Evolutionary conservation across 2,113 vertebrate genomes (phyloP), one percentile per base, ranked within the genome.

Genomic region (Chloropsis hardwickii): DNA sequence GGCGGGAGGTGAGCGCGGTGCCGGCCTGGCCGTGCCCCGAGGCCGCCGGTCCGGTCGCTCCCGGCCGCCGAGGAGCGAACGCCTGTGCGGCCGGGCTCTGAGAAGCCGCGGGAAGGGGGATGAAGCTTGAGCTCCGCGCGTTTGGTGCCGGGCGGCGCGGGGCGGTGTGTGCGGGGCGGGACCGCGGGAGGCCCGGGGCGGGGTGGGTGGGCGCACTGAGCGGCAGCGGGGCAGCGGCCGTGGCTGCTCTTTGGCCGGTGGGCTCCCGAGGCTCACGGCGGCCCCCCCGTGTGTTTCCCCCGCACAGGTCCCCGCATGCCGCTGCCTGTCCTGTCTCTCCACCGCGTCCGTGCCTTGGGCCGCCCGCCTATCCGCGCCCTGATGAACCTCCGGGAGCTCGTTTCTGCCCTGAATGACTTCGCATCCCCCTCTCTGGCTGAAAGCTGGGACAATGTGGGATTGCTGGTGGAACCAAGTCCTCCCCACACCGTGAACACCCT

Each of bases 371-470:
- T 56, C 0, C 67, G 64, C 67, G 42, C 89, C 47, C 40, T 90
- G 92, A 99, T 99, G 99, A 94, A 99, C 48, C 96, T 99, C 33
- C 81, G 98, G 64, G 92, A 97, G 12, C 96, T 99, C 25, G 94
- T 99, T 45, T 94, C 98, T 48, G 98, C 98, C 64, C 94, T 99
- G 66, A 98, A 99, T 67, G 95, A 98, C 88, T 98, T 99, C 3
- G 99, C 99, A 27, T 98, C 99, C 4, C 98, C 98, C 31, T 98
- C 98, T 0, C 97, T 99, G 90, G 99, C 99, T 5, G 99, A 99
- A 92, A 98, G 98, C 20, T 99, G 99, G 99, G 99, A 99, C 97
- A 99, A 99, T 2, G 99, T 99, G 10, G 99, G 99, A 12, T 95
- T 99, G 40, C 96, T 99, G 97, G 98, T 99, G 29, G 99, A 99